Evolutionary conservation across 2,797 vertebrate species (phyloP).

Genomic region (Falco novaeseelandiae): DNA sequence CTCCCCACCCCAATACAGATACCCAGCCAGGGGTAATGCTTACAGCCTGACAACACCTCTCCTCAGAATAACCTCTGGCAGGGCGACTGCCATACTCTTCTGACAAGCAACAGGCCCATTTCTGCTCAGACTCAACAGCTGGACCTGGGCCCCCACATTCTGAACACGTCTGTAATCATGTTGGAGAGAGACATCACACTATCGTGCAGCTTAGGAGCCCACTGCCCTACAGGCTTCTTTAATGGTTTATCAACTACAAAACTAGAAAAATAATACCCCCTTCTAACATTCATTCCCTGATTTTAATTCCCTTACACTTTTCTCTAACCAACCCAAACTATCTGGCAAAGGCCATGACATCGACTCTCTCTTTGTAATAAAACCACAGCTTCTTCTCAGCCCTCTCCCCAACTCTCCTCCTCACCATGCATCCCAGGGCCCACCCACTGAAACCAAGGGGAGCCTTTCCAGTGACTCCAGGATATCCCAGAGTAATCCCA

Average conservation of each 20-base stretch:
- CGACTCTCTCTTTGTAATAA: not conserved
- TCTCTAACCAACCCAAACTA: not conserved
- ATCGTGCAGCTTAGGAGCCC: rapidly evolving
- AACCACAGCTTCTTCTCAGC: not conserved
- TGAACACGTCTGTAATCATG: rapidly evolving
- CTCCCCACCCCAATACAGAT: not conserved
- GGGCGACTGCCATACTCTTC: not conserved
- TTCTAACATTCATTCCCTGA: not conserved
- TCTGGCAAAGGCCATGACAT: not conserved
- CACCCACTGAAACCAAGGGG: not conserved
- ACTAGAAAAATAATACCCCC: not conserved
- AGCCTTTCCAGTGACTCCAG: not conserved
- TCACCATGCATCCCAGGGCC: not conserved
- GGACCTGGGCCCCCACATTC: not conserved
- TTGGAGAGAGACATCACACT: not conserved
- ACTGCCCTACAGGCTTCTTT: not conserved
- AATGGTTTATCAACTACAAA: not conserved
- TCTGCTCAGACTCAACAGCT: not conserved
- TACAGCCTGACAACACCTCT: not conserved
- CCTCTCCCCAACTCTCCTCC: not conserved
- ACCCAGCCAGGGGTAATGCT: not conserved
- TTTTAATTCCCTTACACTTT: not conserved
- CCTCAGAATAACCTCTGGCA: not conserved
- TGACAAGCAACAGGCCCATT: not conserved
- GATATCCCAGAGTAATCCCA: not conserved